Percentiles rank a stretch among this genome's conserved stretches.
These are phyloP conservation scores for Ceryle rudis DNA, from an alignment of 2,797 vertebrate species.

Conservation along the genomic window DNA sequence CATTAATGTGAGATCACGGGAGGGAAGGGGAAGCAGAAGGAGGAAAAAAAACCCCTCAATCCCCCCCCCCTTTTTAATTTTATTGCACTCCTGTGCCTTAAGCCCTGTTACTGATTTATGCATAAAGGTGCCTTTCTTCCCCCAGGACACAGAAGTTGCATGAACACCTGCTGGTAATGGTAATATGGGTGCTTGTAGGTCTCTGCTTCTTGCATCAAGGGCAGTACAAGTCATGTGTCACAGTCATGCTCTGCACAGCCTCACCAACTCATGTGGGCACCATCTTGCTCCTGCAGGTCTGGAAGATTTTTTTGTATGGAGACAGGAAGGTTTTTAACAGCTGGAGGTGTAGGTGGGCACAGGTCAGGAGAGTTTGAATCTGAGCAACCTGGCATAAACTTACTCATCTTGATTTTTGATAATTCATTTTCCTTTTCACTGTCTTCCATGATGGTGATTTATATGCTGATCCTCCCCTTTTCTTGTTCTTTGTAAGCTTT, in stretches of 20 bases:
- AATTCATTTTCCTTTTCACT: neutral
- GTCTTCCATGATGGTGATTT: neutral
- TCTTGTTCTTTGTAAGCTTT: neutral
- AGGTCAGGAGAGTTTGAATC: neutral
- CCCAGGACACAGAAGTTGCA: neutral
- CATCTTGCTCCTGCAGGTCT: fast-evolving
- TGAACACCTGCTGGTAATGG: neutral
- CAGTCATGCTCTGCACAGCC: fast-evolving
- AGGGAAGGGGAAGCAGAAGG: neutral
- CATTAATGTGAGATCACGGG: neutral
- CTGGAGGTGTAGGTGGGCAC: neutral
- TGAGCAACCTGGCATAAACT: neutral
- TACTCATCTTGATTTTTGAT: neutral
- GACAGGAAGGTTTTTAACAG: neutral
- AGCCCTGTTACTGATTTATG: neutral
- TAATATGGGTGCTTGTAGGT: neutral
- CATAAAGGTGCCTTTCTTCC: neutral
- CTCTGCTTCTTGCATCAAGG: neutral
- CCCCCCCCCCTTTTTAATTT: neutral
- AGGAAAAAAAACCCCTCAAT: neutral
- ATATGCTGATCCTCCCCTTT: neutral
- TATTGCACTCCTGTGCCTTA: neutral
- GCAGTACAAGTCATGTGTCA: neutral
- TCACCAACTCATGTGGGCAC: neutral
- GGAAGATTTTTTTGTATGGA: neutral